Conservation (phyloP, 1,140 invertebrate species). For the Listronotus bonariensis region DNA sequence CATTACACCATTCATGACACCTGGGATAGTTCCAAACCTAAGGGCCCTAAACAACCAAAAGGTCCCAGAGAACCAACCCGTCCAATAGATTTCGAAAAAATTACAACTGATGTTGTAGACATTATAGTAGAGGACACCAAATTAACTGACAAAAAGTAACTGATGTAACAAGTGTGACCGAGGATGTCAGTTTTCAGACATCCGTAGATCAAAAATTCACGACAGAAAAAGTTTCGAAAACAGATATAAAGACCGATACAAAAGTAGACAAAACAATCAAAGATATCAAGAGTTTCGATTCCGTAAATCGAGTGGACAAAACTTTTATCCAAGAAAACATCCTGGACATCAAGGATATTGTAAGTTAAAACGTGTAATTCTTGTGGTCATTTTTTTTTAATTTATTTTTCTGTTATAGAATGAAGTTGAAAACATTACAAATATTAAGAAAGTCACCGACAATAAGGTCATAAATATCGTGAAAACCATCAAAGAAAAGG, state of each 20-base stretch:
- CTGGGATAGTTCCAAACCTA: constrained; percentile 36
- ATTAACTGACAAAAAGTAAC: constrained; percentile 16
- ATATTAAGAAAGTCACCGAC: constrained; percentile 50
- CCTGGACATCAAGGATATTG: constrained; percentile 51
- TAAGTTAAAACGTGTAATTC: constrained; percentile 38
- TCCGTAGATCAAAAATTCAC: constrained; percentile 37
- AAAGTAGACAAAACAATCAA: constrained; percentile 20
- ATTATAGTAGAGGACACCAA: constrained; percentile 11
- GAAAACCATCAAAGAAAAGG: constrained; percentile 56
- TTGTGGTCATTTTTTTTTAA: neutral
- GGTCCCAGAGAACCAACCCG: constrained; percentile 17
- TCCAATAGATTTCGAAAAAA: neutral
- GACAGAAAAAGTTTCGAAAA: constrained; percentile 22
- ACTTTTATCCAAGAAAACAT: constrained; percentile 48
- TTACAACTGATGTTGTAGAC: constrained; percentile 1
- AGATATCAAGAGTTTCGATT: constrained; percentile 24
- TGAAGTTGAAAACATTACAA: constrained; percentile 53
- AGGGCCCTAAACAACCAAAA: constrained; percentile 19
- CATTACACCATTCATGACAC: constrained; percentile 40
- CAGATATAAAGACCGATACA: constrained; percentile 17
- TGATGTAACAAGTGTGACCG: constrained; percentile 20
- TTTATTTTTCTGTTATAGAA: constrained; percentile 45
- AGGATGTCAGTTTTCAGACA: constrained; percentile 18
- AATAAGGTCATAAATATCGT: constrained; percentile 53
- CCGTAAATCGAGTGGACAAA: constrained; percentile 36